phyloP scores from a whole-genome alignment of 2,797 vertebrate species.

The Paguma larvata region DNA sequence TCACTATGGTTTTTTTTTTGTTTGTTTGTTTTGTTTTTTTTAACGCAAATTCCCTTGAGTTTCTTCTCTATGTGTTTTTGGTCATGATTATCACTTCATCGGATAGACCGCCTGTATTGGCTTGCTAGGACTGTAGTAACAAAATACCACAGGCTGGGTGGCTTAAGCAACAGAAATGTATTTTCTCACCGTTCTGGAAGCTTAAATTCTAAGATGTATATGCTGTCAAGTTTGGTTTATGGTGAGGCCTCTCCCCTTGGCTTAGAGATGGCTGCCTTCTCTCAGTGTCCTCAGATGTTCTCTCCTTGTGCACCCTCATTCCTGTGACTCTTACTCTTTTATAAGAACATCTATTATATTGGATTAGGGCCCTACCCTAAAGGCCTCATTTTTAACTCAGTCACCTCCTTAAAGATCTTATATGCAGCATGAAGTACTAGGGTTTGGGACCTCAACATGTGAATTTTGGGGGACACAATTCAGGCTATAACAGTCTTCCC shows the following conservation, averaged over 20 bases:
- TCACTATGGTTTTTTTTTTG: not conserved
- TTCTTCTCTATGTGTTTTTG: not conserved
- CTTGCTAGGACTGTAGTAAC: not conserved
- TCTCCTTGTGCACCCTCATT: not conserved
- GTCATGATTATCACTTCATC: not conserved
- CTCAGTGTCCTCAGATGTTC: not conserved
- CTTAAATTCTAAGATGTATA: not conserved
- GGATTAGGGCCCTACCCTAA: not conserved
- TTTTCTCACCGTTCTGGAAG: not conserved
- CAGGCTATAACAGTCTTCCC: not conserved
- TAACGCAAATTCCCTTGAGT: not conserved
- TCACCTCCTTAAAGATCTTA: not conserved
- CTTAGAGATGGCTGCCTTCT: not conserved
- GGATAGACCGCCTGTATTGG: not conserved
- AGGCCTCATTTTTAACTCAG: not conserved
- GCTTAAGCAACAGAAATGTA: not conserved
- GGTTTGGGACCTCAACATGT: not conserved
- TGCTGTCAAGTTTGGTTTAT: not conserved
- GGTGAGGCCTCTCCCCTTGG: not conserved
- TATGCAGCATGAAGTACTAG: not conserved
- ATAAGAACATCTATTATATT: not conserved
- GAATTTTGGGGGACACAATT: not conserved
- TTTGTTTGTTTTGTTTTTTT: not conserved
- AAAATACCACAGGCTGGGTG: not conserved
- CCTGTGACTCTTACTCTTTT: too few species aligned